A percentile compares a stretch with the other conserved stretches of the same genome.
These are phyloP conservation scores for Pangasius djambal DNA, from an alignment of 2,797 vertebrate genomes.

Conservation along the genomic window DNA sequence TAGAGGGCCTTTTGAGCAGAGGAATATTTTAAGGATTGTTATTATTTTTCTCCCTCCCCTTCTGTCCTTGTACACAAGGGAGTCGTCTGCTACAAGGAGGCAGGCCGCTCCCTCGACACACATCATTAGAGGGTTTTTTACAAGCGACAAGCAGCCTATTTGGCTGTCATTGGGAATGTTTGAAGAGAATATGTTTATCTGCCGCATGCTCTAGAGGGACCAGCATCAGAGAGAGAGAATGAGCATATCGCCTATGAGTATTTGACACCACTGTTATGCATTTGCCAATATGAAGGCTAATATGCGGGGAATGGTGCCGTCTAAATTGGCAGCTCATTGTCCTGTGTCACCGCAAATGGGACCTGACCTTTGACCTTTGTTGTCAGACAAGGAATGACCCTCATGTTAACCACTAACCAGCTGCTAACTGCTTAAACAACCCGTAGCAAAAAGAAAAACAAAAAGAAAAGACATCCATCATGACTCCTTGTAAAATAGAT, in stretches of 20 bases:
- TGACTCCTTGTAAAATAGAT: neutral
- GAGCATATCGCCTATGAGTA: slow-evolving; percentile 80
- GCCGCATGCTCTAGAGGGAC: slow-evolving; percentile 81
- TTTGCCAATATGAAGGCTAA: slow-evolving; percentile 85
- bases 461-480: neutral
- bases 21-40: slow-evolving; percentile 75
- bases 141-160: slow-evolving; percentile 94
- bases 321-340: slow-evolving; percentile 71
- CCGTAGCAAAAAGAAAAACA: neutral
- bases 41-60: slow-evolving; percentile 71
- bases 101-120: slow-evolving; percentile 87
- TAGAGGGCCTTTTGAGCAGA: slow-evolving; percentile 66
- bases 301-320: slow-evolving; percentile 67
- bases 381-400: slow-evolving; percentile 65
- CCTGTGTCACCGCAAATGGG: slow-evolving; percentile 59
- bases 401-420: slow-evolving; percentile 52
- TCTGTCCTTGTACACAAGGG: slow-evolving; percentile 78
- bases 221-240: slow-evolving; percentile 75
- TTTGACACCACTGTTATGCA: slow-evolving; percentile 82
- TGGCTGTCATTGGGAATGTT: slow-evolving; percentile 94
- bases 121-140: slow-evolving; percentile 91
- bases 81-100: slow-evolving; percentile 84
- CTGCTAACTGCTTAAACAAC: slow-evolving; percentile 66
- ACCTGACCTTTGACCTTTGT: slow-evolving; percentile 68
- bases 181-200: slow-evolving; percentile 92